Evolutionary conservation across 2,113 vertebrate genomes (phyloP).

Genomic region (Columbina picui): DNA sequence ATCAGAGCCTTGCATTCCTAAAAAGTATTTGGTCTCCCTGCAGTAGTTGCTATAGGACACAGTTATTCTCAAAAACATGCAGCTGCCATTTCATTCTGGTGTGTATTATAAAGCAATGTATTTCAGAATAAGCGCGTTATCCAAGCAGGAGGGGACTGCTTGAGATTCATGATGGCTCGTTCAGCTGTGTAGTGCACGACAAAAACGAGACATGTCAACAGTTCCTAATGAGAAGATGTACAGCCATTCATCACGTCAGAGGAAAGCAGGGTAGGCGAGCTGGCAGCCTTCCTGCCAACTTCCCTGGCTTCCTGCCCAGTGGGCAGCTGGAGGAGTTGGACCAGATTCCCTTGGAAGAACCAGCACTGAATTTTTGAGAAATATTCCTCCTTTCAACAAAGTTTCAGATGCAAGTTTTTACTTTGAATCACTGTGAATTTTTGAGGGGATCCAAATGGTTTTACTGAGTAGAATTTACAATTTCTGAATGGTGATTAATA

Average conservation of each 20-base stretch:
- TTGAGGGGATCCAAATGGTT: not conserved
- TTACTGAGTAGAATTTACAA: not conserved
- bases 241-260: constrained; percentile 22
- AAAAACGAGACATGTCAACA: constrained; percentile 22
- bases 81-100: not conserved
- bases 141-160: constrained; percentile 9
- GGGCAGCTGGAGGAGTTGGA: constrained; percentile 49
- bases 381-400: not conserved
- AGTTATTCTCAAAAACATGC: not conserved
- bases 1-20: not conserved
- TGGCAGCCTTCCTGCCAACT: constrained; percentile 35
- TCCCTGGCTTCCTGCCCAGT: not conserved
- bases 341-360: not conserved
- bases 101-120: not conserved
- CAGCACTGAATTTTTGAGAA: not conserved
- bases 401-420: not conserved
- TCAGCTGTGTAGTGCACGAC: constrained; percentile 31
- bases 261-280: constrained; percentile 20
- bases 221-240: constrained; percentile 36
- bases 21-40: not conserved
- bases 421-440: not conserved
- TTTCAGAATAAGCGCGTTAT: not conserved
- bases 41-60: not conserved
- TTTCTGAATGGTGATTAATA: not conserved
- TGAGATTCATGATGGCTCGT: not conserved